Evolutionary conservation across 2,888 invertebrate species (phyloP), one percentile per base, ranked within the genome.

Genomic region (Aelia acuminata): DNA sequence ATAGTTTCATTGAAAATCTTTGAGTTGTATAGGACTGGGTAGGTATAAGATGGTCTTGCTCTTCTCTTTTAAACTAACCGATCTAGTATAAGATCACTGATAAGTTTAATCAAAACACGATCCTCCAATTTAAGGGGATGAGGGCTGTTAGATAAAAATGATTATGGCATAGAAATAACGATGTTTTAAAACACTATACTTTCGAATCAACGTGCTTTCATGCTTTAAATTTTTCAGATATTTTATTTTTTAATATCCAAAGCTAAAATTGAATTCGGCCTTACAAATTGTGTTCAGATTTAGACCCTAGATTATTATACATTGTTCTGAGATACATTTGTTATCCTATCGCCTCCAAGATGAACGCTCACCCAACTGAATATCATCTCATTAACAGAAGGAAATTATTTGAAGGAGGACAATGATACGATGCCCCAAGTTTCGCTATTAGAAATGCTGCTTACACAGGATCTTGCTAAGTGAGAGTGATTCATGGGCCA

Each of bases 381-480:
- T 4, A 10, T 31, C 31, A 31, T 5, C 63, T 63, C 63, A 63
- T 63, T 63, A 63, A 26, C 26, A 63, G 63, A 63, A 63, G 63
- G 63, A 63, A 63, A 63, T 63, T 63, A 63, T 63, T 63, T 63
- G 26, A 63, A 63, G 63, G 31, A 31, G 63, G 15, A 26, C 31
- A 10, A 63, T 3, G 31, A 63, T 31, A 5, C 10, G 63, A 31
- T 63, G 63, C 15, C 63, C 26, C 10, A 63, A 63, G 63, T 63
- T 63, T 63, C 31, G 26, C 63, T 63, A 63, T 31, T 31, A 63
- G 63, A 63, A 15, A 15, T 0, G 26, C 63, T 63, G 31, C 31
- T 26, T 31, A 0, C 26, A 31, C 63, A 31, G 26, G 13, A 26
- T 31, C 63, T 63, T 31, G 15, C 13, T 15, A 13, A 57, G 57